Evolutionary conservation across 2,113 vertebrate species (phyloP), one percentile per base, ranked within the genome.

Genomic region (Urocitellus parryii): DNA sequence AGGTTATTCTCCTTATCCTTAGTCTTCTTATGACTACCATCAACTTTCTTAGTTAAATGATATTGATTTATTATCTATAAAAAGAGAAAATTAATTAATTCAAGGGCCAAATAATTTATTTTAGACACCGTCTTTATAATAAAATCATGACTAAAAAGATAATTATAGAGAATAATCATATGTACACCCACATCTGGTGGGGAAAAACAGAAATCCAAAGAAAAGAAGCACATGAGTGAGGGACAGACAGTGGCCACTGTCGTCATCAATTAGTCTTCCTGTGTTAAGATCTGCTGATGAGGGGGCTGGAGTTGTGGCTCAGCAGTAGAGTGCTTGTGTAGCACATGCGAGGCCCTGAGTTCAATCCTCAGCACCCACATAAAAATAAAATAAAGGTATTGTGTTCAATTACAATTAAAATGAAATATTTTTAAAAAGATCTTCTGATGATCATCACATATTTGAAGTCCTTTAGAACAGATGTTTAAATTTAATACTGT

Each of bases 61-160:
- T 11, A 20, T 32, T 25, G 29, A 65, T 6, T 61, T 51, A 72
- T 78, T 48, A 78, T 24, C 39, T 79, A 53, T 72, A 63, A 83
- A 73, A 83, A 53, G 17, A 61, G 17, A 61, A 77, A 61, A 45
- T 63, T 77, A 84, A 92, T 92, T 92, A 78, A 86, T 56, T 81
- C 37, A 56, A 96, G 77, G 83, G 6, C 3, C 18, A 92, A 72
- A 34, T 13, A n/a, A 22, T 42, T 48, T 89, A 32, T 58, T 78
- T 13, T 10, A 48, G 48, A 61, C 77, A 78, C 4, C 25, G 0
- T 4, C 25, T 70, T 78, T 48, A 56, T 6, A 88, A 27, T 42
- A 78, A 92, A 78, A 88, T 78, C n/a, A 73, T 48, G 29, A 72
- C 29, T 25, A 34, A 48, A 9, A 72, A 70, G 18, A 76, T 39